Conservation (phyloP, 2,888 invertebrate species). For the Eupeodes luniger region DNA sequence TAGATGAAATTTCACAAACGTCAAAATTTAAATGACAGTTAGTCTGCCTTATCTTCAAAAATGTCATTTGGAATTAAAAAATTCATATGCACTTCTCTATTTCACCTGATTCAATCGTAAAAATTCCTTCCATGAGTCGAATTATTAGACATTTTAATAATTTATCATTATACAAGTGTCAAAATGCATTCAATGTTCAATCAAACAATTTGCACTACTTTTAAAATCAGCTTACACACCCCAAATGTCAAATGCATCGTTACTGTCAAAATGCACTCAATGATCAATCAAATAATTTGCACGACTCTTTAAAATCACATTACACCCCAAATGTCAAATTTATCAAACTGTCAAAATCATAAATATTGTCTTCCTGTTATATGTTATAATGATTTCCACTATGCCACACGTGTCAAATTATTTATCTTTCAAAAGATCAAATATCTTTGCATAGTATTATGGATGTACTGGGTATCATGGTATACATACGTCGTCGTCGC, state of each 20-base stretch:
- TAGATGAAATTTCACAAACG: no score
- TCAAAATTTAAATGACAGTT: no score
- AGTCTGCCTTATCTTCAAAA: no score
- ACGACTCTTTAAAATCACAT: neutral
- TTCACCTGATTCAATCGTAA: no score
- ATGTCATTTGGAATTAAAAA: no score
- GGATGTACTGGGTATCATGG: no score
- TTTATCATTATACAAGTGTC: no score
- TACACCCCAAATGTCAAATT: neutral
- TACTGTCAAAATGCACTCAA: neutral
- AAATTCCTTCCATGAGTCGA: no score
- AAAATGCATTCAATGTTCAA: neutral
- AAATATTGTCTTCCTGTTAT: neutral
- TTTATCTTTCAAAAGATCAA: neutral
- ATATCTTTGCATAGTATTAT: neutral
- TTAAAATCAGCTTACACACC: neutral
- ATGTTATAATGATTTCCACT: neutral
- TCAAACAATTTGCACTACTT: neutral
- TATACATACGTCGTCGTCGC: no score
- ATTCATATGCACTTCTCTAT: no score
- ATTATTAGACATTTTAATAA: no score
- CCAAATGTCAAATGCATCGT: neutral
- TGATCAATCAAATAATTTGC: neutral
- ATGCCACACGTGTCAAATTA: neutral
- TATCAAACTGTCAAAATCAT: neutral